Percentiles rank a stretch among this genome's conserved stretches.
phyloP scores from a whole-genome alignment of 2,797 vertebrate species.

The Pogonophryne albipinna region DNA sequence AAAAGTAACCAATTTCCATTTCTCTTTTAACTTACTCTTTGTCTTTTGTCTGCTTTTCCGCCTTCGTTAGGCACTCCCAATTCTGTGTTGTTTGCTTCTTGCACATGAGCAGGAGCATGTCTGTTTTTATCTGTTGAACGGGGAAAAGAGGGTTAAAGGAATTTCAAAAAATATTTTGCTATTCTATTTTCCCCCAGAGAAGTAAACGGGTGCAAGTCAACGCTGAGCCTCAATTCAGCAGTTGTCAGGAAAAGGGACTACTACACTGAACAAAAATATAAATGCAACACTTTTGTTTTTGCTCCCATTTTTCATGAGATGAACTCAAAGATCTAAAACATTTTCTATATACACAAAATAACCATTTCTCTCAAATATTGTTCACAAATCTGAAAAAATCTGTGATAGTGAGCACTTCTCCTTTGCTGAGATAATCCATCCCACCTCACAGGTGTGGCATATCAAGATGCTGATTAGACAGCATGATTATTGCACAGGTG shows the following conservation, averaged over 20 bases:
- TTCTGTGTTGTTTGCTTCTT: constrained; percentile 91
- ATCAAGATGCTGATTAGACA: too few species aligned
- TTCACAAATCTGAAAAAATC: too few species aligned
- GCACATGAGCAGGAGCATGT: constrained; percentile 94
- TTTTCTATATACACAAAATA: too few species aligned
- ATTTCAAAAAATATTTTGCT: neutral
- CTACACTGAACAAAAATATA: too few species aligned
- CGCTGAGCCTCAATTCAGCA: neutral
- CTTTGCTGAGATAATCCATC: too few species aligned
- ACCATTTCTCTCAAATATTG: too few species aligned
- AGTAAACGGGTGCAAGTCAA: neutral
- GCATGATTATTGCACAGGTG: too few species aligned
- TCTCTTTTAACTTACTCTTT: constrained; percentile 91
- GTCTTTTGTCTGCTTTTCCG: constrained; percentile 96
- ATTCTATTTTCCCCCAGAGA: neutral
- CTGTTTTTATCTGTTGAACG: constrained; percentile 91
- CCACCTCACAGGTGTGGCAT: too few species aligned
- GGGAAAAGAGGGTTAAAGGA: constrained; percentile 2
- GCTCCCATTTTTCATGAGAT: too few species aligned
- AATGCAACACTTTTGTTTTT: too few species aligned
- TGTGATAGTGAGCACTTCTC: too few species aligned
- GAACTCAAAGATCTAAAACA: too few species aligned
- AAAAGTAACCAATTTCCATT: neutral
- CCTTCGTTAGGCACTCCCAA: constrained; percentile 95
- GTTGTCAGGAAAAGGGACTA: neutral